Evolutionary conservation across 2,113 vertebrate species (phyloP).

Genomic region (Kobus ellipsiprymnus): DNA sequence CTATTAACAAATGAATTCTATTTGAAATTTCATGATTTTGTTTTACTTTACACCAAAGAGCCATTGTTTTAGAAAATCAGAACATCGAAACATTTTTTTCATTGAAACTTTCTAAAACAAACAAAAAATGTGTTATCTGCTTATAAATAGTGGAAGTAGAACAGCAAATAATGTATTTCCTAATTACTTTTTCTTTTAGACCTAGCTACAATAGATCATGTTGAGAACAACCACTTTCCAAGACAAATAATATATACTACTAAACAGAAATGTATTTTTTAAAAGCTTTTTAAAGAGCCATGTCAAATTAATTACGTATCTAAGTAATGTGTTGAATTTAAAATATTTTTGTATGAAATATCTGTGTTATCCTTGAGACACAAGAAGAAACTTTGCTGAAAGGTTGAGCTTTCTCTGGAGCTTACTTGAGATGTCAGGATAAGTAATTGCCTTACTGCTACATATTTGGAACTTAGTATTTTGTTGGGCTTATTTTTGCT

Average conservation of each 20-base stretch:
- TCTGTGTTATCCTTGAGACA: not conserved
- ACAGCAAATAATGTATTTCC: not conserved
- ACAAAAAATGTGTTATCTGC: not conserved
- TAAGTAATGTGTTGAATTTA: not conserved
- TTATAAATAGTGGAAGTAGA: constrained; percentile 25
- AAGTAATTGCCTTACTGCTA: constrained; percentile 29
- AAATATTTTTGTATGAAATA: not conserved
- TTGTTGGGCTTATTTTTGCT: constrained; percentile 50
- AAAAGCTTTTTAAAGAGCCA: constrained; percentile 6
- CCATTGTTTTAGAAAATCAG: constrained; percentile 47
- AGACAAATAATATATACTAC: not conserved
- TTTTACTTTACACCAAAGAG: constrained; percentile 46
- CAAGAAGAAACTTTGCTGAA: not conserved
- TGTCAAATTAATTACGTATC: constrained; percentile 30
- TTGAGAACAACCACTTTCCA: not conserved
- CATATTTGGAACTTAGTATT: constrained; percentile 45
- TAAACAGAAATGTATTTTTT: not conserved
- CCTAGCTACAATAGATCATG: not conserved
- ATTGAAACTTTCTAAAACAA: constrained; percentile 6
- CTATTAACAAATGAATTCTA: constrained; percentile 51
- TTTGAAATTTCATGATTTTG: constrained; percentile 47
- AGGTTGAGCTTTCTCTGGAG: not conserved
- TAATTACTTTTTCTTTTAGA: constrained; percentile 29
- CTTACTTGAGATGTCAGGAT: constrained; percentile 15
- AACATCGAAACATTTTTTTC: not conserved